Evolutionary conservation across 2,797 vertebrate species (phyloP), one percentile per base, ranked within the genome.

Genomic region (Hippocampus kuda): DNA sequence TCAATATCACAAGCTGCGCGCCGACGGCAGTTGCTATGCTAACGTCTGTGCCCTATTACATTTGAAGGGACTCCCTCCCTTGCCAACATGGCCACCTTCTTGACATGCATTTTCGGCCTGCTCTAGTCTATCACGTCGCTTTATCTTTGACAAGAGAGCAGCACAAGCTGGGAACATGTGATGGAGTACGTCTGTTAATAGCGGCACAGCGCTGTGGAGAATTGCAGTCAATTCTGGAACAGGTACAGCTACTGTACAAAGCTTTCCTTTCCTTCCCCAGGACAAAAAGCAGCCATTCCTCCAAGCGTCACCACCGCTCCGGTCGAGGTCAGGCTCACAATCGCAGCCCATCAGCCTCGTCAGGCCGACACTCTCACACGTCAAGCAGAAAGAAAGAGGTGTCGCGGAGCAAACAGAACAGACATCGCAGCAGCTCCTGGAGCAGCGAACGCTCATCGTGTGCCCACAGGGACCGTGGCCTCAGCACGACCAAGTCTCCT

Each of bases 391-490:
- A 92, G 83, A 94, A 93, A 82, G 95, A 92, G 79, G 92, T 92
- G 13, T 90, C 91, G 0, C 88, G 90, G 60, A 74, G 78, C 67
- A 86, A 87, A 54, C 68, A 78, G n/a, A 93, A 91, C 82, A 88
- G 92, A 0, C 92, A 93, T 75, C 89, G 91, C 76, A 92, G 92
- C 83, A 94, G 92, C 88, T 94, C 91, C 66, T 94, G 93, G 84
- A 97, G 94, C 94, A 97, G 94, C 74, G 92, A 90, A 0, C 90
- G 75, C 0, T 97, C 95, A 1, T 90, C 91, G 0, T 95, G 93
- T 5, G 89, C 86, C 15, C 94, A 94, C 75, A 93, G 93, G 83
- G 91, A 94, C 77, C 75, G 85, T 5, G 92, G 80, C 10, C 83
- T 89, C 79, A 93, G 90, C 90, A 93, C 94, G 76, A 91, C 91